Base-by-base conservation (phyloP, 1,140 invertebrate species). In the Drosophila kohkoa region DNA sequence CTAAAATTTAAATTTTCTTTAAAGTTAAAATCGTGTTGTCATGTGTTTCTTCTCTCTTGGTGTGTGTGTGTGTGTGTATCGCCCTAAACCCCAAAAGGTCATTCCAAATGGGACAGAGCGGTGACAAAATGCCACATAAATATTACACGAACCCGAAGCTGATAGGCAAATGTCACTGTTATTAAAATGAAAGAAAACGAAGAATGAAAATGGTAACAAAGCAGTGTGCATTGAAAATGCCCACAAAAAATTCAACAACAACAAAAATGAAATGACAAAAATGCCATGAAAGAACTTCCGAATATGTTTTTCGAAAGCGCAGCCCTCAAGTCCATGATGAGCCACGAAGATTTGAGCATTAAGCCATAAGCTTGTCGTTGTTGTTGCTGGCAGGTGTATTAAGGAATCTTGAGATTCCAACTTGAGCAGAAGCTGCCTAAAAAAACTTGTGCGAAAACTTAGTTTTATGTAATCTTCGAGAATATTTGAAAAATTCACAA, bases 1-100 rank as follows among this genome's bases (percentile, higher is more conserved):
- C 82, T 87, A 80, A 87, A 87, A 88, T 87, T 87, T 87, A 87
- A 87, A 82, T 87, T 87, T 88, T 73, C 82, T 82, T 87, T 88
- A 32, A 82, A 68, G 69, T 75, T 49, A 62, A 69, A 59, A 51
- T 49, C 69, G 51, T 74, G 71, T 62, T 62, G 57, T 25, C 65
- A 11, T 51, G 51, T 32, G 8, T 55, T 28, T 6, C 11, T 49
- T n/a, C 5, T 57, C 41, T 38, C 32, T 55, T 20, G 58, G 63
- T 67, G 35, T 59, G 43, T 46, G 25, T 59, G 52, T 46, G 25
- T 58, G 43, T 58, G 30, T 52, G 20, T 51, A 41, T 60, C 30
- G 48, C 55, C 38, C 35, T 45, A 57, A 80, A 67, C 57, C 65
- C 76, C 76, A 77, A 85, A 71, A 82, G 70, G 79, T 85, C 79